Base-by-base conservation (phyloP, 35 echinoderm and acorn worm genomes). In the Anneissia japonica region DNA sequence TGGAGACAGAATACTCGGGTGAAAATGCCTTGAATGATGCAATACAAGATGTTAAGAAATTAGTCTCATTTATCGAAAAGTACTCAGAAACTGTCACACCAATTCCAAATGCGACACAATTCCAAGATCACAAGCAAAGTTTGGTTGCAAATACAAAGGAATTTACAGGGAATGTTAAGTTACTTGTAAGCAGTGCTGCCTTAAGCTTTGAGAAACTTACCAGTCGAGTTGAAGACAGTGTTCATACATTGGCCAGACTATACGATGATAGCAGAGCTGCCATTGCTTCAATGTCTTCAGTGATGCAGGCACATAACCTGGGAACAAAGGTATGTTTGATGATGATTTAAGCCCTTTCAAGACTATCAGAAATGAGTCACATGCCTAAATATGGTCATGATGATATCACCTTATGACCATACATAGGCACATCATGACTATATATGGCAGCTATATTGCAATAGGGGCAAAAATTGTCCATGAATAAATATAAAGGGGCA, bases 151-250 rank as follows among this genome's bases (percentile, higher is more conserved):
- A 99, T 80, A 86, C 88, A 19, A 81, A 92, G 37, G 96, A 99
- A 82, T 99, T 99, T 75, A 93, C 96, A 12, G 89, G 88, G 46
- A 99, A 92, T 75, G 93, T 89, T 14, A 99, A 99, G 84, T 83
- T 94, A 86, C 82, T 99, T 26, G 96, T 99, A 73, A 99, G 92
- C 80, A 92, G 91, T 79, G 84, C 92, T 34, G 92, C 89, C 34
- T 89, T 94, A 43, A 76, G 89, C 4, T 43, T 72, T 30, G 86
- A 92, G 21, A 90, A 90, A 43, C 80, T 99, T 14, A 79, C 83
- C 12, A 46, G 74, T 0, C 46, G 88, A 51, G 74, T 93, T 11
- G 91, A 93, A 36, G 72, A 88, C 80, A 94, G 96, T 83, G 86
- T 99, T 86, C 96, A 94, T 56, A 94, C 96, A 19, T 36, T 99